These are phyloP conservation scores for Cosmorhoe ocellata DNA, from an alignment of 2,888 invertebrate species.

Conservation along the genomic window DNA sequence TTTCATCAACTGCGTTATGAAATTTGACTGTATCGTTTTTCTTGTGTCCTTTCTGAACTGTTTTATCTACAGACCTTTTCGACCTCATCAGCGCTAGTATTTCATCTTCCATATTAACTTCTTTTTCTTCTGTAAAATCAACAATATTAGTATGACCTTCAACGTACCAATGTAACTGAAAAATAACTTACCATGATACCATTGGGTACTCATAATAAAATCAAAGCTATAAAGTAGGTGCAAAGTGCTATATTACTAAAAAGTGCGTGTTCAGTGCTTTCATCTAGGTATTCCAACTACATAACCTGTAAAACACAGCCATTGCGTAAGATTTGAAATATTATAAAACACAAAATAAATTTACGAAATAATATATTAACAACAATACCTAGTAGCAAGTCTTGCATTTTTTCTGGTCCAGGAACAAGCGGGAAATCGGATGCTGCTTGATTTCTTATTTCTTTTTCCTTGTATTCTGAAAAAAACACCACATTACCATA, in stretches of 20 bases:
- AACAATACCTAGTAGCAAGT: conserved; percentile 40
- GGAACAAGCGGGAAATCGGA: conserved; percentile 31
- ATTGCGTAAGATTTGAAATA: not conserved
- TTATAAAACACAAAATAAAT: not conserved
- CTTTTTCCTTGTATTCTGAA: conserved; percentile 34
- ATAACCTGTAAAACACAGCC: conserved; percentile 61
- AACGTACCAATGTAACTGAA: not conserved
- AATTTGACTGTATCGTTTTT: conserved; percentile 54
- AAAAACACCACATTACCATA: not conserved
- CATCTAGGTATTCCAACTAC: conserved; percentile 55
- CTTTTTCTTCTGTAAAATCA: conserved; percentile 32
- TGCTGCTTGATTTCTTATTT: conserved; percentile 18
- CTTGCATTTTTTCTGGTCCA: conserved; percentile 27
- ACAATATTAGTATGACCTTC: conserved; percentile 1
- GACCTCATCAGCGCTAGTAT: conserved; percentile 36
- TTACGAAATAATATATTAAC: not conserved
- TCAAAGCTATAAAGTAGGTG: conserved; percentile 33
- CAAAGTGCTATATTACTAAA: conserved; percentile 54
- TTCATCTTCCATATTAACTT: conserved; percentile 33
- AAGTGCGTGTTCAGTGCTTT: conserved; percentile 45
- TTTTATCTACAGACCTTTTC: conserved; percentile 51
- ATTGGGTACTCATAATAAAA: conserved; percentile 14
- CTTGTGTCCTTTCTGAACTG: conserved; percentile 13
- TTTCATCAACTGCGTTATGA: conserved; percentile 60
- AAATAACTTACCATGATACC: conserved; percentile 21